Evolutionary conservation across 1,140 invertebrate species (phyloP).

Genomic region (Goniozus legneri): DNA sequence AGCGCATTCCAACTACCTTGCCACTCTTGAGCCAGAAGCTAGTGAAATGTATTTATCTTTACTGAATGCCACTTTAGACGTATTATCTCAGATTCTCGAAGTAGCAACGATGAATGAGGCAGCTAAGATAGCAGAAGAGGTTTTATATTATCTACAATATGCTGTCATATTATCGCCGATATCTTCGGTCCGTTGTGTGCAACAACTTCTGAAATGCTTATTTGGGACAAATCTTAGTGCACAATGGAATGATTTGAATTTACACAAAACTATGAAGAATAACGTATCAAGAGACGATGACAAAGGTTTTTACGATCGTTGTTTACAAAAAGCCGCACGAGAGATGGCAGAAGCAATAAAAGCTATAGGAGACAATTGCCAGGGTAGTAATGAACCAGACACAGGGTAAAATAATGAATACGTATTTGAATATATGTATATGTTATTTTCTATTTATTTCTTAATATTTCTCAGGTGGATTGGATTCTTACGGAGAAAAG

Average conservation of each 20-base stretch:
- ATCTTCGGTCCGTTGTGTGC: slow-evolving; percentile 71
- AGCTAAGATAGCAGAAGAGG: slow-evolving; percentile 74
- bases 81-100: slow-evolving; percentile 74
- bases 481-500: slow-evolving; percentile 49
- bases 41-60: slow-evolving; percentile 74
- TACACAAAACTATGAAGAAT: slow-evolving; percentile 23
- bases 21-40: slow-evolving; percentile 67
- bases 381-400: slow-evolving; percentile 38
- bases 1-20: slow-evolving; percentile 78
- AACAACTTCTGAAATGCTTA: slow-evolving; percentile 78
- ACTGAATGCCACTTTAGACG: slow-evolving; percentile 63
- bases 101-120: slow-evolving; percentile 71
- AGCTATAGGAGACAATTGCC: slow-evolving; percentile 41
- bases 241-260: slow-evolving; percentile 58
- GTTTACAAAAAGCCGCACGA: slow-evolving; percentile 39
- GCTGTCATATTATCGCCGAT: slow-evolving; percentile 70
- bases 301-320: slow-evolving; percentile 42
- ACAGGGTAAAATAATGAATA: slow-evolving; percentile 20
- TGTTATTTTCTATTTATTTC: not conserved
- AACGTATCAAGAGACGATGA: slow-evolving; percentile 17
- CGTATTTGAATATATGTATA: not conserved
- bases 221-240: slow-evolving; percentile 76
- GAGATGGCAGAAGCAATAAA: slow-evolving; percentile 45
- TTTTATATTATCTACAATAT: slow-evolving; percentile 72
- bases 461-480: slow-evolving; percentile 31